These are phyloP conservation scores for Spilarctia lutea DNA, from an alignment of 2,888 invertebrate species.

Conservation along the genomic window DNA sequence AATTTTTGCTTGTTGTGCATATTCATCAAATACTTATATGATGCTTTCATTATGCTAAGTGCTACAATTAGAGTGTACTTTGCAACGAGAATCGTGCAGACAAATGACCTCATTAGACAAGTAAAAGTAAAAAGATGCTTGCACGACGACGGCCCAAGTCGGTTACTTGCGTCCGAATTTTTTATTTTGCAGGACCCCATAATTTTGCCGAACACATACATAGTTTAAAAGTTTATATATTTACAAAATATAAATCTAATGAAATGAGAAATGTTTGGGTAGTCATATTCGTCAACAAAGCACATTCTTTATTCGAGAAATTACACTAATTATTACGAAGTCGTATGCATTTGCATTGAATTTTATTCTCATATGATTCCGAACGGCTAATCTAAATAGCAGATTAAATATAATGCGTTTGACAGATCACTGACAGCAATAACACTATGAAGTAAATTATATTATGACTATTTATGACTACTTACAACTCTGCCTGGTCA, in stretches of 20 bases:
- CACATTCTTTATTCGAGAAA: neutral
- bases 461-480: slow-evolving; percentile 40
- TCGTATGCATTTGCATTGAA: neutral
- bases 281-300: neutral
- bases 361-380: neutral
- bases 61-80: slow-evolving; percentile 33
- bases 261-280: neutral
- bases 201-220: neutral
- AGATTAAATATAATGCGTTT: neutral
- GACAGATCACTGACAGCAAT: neutral
- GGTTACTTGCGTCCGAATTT: slow-evolving; percentile 5
- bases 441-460: neutral
- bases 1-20: slow-evolving; percentile 14
- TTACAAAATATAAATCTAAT: neutral
- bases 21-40: slow-evolving; percentile 12
- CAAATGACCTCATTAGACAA: slow-evolving; percentile 31
- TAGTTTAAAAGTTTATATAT: neutral
- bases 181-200: neutral
- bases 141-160: slow-evolving; percentile 4
- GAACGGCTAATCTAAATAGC: neutral
- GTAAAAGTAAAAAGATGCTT: slow-evolving; percentile 31
- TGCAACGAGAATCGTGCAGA: slow-evolving; percentile 23
- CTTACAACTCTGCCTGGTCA: slow-evolving; percentile 86
- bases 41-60: slow-evolving; percentile 35
- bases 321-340: neutral